A percentile compares a stretch with the other conserved stretches of the same genome.
phyloP scores from a whole-genome alignment of 2,797 vertebrate species.

The Centroberyx gerrardi region DNA sequence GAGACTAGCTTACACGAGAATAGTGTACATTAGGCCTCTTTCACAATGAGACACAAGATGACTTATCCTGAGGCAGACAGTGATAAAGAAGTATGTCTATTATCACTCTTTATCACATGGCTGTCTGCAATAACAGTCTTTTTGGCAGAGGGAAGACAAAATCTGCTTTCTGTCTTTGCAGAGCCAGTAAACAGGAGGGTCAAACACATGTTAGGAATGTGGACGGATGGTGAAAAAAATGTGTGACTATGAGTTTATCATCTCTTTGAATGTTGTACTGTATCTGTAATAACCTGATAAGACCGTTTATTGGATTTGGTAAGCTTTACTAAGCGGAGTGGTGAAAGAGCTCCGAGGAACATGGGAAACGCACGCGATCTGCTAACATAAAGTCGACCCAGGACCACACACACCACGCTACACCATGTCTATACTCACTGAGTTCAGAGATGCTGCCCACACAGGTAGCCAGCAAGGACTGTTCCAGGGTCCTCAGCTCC shows the following conservation, averaged over 20 bases:
- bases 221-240: not conserved
- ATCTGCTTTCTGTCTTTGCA: not conserved
- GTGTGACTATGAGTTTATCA: not conserved
- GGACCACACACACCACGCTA: slow-evolving; percentile 5
- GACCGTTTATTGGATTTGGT: not conserved
- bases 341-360: not conserved
- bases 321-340: not conserved
- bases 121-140: slow-evolving; percentile 21
- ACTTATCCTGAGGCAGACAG: slow-evolving; percentile 20
- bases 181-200: not conserved
- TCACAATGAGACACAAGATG: slow-evolving; percentile 26
- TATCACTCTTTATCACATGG: slow-evolving; percentile 22
- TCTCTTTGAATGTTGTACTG: slow-evolving; percentile 4
- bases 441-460: slow-evolving; percentile 99
- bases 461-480: slow-evolving; percentile 96
- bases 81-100: not conserved
- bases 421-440: slow-evolving; percentile 87
- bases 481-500: slow-evolving; percentile 96
- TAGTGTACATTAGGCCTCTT: slow-evolving; percentile 11
- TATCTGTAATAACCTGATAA: slow-evolving; percentile 4
- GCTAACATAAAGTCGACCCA: not conserved
- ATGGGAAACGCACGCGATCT: not conserved
- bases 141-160: slow-evolving; percentile 11
- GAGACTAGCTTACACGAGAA: slow-evolving; percentile 39
- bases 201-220: slow-evolving; percentile 19